Conservation (phyloP, 1,140 invertebrate genomes). For the Belonocnema kinseyi region DNA sequence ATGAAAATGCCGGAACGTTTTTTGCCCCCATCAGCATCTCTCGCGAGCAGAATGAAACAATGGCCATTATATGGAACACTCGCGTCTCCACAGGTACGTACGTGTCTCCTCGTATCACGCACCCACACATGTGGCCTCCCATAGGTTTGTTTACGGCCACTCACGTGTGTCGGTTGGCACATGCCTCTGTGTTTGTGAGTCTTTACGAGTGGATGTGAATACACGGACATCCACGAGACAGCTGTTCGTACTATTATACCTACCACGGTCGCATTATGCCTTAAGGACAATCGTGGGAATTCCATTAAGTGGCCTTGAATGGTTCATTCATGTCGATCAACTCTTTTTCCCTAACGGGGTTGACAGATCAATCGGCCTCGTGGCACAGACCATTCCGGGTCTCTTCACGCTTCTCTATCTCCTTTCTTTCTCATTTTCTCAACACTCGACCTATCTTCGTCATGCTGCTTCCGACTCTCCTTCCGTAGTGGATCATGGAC, state of each 20-base stretch:
- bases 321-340: conserved; percentile 76
- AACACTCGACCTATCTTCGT: background rate
- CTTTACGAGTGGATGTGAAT: conserved; percentile 41
- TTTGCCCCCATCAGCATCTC: conserved; percentile 53
- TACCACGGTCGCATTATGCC: conserved; percentile 65
- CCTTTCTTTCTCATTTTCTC: background rate
- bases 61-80: conserved; percentile 61
- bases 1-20: conserved; percentile 61
- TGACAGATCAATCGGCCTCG: conserved; percentile 72
- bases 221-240: conserved; percentile 52
- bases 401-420: conserved; percentile 44
- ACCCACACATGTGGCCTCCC: conserved; percentile 20
- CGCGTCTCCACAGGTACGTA: background rate
- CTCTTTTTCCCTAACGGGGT: conserved; percentile 69
- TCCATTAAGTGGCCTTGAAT: conserved; percentile 73
- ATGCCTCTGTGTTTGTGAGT: background rate
- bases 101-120: conserved; percentile 18
- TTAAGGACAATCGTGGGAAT: conserved; percentile 75
- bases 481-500: background rate
- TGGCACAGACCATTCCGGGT: conserved; percentile 47
- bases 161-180: background rate
- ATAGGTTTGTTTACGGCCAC: conserved; percentile 7
- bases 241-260: conserved; percentile 61
- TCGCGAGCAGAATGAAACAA: conserved; percentile 58
- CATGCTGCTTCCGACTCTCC: background rate